Base-by-base conservation (phyloP, 2,113 vertebrate genomes). In the Hassar affinis region DNA sequence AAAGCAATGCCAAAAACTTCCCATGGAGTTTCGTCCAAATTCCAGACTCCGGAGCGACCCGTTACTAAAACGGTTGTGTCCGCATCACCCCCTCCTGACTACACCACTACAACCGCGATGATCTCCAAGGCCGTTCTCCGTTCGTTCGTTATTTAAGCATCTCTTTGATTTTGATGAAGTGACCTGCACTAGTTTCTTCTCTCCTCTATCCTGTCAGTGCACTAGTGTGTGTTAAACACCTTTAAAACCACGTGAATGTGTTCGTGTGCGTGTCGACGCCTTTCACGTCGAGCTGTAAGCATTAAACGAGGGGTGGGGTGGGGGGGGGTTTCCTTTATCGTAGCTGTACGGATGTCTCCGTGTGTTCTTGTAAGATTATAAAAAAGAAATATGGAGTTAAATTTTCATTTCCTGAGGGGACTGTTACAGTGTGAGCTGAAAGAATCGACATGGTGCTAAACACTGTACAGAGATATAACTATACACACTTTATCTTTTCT, bases 401-500 rank as follows among this genome's bases (percentile, higher is more conserved):
- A 30, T 14, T 9, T 68, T 20, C 49, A 57, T 47, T 74, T n/a
- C 9, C 56, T 66, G 59, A 47, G 2, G 68, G 22, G 42, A 52
- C 42, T 25, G 74, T 81, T 77, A 82, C 80, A 71, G 74, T 81
- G 51, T 47, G 8, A 62, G 57, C 18, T 62, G 25, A 51, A 59
- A 17, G 51, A 77, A 54, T 77, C 69, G 22, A 76, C 59, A 49
- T 80, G 87, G 87, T 86, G 87, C 85, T 86, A 87, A 62, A 69
- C 76, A 83, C 66, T 87, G 86, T 87, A 74, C 66, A 84, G 49
- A 79, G 56, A 49, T 57, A 72, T 59, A 79, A 49, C 78, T 77
- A 47, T 54, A 57, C 47, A 33, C 64, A 69, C 66, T 69, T 68
- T 30, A 42, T 90, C 87, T 91, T 87, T 91, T 89, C 91, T 91